Evolutionary conservation across 1,140 invertebrate species (phyloP).

Genomic region (Hyposmocoma kahamanoa): DNA sequence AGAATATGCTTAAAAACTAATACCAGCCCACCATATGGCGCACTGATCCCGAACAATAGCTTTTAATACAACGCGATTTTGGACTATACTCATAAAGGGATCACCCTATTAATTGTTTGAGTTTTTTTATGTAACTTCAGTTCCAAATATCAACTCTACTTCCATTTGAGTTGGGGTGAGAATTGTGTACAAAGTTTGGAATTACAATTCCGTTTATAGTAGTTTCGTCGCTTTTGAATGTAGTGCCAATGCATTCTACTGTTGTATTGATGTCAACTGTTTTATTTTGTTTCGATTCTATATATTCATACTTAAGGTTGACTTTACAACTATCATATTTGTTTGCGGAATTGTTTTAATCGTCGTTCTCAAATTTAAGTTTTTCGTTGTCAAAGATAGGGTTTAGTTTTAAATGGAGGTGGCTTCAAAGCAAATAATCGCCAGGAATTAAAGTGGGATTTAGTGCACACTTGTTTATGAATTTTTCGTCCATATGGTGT

Average conservation of each 20-base stretch:
- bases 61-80: slow-evolving; percentile 23
- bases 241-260: slow-evolving; percentile 30
- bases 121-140: slow-evolving; percentile 22
- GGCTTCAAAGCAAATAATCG: slow-evolving; percentile 31
- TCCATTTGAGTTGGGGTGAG: background rate
- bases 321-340: too few species aligned
- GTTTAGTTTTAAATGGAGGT: slow-evolving; percentile 14
- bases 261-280: slow-evolving; percentile 14
- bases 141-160: slow-evolving; percentile 25
- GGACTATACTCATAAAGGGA: slow-evolving; percentile 54
- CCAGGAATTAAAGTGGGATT: slow-evolving; percentile 53
- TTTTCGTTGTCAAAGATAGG: slow-evolving; percentile 10
- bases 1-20: slow-evolving; percentile 60
- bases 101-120: slow-evolving; percentile 59
- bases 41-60: slow-evolving; percentile 44
- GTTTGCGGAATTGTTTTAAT: background rate
- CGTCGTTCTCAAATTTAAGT: slow-evolving; percentile 1
- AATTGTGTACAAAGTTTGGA: slow-evolving; percentile 11
- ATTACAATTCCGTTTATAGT: slow-evolving; percentile 36
- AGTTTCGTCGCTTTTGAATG: slow-evolving; percentile 41
- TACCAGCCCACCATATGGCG: slow-evolving; percentile 58
- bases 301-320: slow-evolving; percentile 7
- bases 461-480: slow-evolving; percentile 64
- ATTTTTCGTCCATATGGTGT: slow-evolving; percentile 66
- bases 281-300: slow-evolving; percentile 18